These are phyloP conservation scores for Tetragnatha versicolor DNA, from an alignment of 1,140 invertebrate genomes.

Conservation along the genomic window DNA sequence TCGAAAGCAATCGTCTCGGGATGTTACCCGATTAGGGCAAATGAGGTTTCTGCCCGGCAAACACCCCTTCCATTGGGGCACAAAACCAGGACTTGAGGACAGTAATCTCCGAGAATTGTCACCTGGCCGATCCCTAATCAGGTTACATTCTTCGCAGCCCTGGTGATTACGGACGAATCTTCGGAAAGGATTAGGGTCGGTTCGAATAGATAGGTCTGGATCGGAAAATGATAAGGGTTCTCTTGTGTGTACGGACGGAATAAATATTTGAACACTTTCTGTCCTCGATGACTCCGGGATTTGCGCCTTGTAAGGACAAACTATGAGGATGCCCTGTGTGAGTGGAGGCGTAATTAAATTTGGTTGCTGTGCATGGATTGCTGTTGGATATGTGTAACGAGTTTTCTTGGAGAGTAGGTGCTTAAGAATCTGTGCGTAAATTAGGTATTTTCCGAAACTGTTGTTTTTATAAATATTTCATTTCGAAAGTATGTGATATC, in stretches of 20 bases:
- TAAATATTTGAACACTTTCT: constrained; percentile 15
- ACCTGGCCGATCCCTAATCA: constrained; percentile 23
- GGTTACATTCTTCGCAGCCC: constrained; percentile 1
- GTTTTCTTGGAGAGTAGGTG: too few relatives aligned
- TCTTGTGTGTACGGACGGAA: not conserved
- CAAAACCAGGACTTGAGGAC: not conserved
- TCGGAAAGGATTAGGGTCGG: not conserved
- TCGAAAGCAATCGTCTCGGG: not conserved
- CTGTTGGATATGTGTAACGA: too few relatives aligned
- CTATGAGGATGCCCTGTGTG: too few relatives aligned
- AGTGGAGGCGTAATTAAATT: too few relatives aligned
- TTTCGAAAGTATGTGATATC: too few relatives aligned
- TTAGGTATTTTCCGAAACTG: too few relatives aligned
- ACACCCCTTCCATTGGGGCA: not conserved
- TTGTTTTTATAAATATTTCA: too few relatives aligned
- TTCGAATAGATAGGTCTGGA: not conserved
- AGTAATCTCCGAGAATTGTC: constrained; percentile 10
- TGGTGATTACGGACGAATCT: not conserved
- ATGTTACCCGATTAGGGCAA: not conserved
- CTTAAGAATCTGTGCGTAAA: too few relatives aligned
- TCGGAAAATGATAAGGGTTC: constrained; percentile 19
- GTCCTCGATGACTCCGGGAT: not conserved
- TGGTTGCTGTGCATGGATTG: too few relatives aligned
- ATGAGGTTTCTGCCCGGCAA: constrained; percentile 4
- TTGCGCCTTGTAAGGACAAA: too few relatives aligned